Percentiles rank a stretch among this genome's conserved stretches.
phyloP scores from a whole-genome alignment of 2,888 invertebrate genomes.

The Argyresthia goedartella region DNA sequence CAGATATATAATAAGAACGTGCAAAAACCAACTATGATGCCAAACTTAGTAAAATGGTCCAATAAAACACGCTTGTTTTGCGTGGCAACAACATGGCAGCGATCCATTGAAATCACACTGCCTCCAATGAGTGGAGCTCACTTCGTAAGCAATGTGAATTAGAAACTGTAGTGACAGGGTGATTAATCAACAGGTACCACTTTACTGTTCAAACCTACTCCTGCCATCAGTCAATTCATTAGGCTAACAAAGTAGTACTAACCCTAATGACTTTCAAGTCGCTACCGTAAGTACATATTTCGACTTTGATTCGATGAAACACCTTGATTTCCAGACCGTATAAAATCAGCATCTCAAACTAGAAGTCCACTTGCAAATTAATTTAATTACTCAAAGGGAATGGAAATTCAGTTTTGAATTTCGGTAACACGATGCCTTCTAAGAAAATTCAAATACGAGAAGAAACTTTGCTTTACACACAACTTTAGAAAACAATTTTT shows the following conservation, averaged over 20 bases:
- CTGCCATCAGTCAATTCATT: conserved; percentile 69
- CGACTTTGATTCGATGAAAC: not conserved
- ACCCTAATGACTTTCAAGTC: conserved; percentile 58
- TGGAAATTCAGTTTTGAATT: not conserved
- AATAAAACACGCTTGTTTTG: too few species aligned
- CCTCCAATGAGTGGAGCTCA: conserved; percentile 15
- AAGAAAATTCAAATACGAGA: not conserved
- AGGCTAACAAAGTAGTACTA: conserved; percentile 67
- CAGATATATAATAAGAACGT: too few species aligned
- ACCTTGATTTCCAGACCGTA: not conserved
- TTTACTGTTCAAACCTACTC: conserved; percentile 61
- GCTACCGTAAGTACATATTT: conserved; percentile 13
- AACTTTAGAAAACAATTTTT: not conserved
- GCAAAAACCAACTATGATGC: too few species aligned
- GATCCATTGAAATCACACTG: not conserved
- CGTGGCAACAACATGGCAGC: not conserved
- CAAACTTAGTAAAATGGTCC: too few species aligned
- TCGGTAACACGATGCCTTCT: not conserved
- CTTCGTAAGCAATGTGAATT: conserved; percentile 61
- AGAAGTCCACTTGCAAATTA: not conserved
- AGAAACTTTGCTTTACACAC: not conserved
- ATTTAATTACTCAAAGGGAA: conserved; percentile 1
- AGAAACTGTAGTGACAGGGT: conserved; percentile 63
- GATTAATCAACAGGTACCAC: conserved; percentile 66
- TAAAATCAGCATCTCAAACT: not conserved